These are phyloP conservation scores for Drosophila mimica DNA, from an alignment of 2,888 invertebrate genomes.

Conservation along the genomic window DNA sequence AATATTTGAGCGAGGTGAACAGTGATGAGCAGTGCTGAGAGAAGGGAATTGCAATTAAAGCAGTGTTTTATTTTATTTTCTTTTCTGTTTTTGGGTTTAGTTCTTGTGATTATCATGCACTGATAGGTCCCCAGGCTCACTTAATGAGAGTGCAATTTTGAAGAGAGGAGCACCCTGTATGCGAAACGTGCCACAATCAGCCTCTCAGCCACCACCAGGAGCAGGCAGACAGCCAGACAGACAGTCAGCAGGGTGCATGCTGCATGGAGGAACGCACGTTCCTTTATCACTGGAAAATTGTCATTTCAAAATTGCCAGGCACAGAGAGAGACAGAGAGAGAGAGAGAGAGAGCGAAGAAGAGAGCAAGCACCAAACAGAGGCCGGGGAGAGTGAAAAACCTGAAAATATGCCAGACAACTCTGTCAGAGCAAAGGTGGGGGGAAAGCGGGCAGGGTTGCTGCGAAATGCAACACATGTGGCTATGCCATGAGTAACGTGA, in stretches of 20 bases:
- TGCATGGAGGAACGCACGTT: slow-evolving; percentile 48
- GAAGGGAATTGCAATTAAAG: slow-evolving; percentile 73
- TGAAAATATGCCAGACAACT: slow-evolving; percentile 62
- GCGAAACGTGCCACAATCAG: slow-evolving; percentile 51
- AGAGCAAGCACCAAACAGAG: neutral
- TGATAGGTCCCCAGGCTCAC: slow-evolving; percentile 43
- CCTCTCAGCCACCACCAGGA: slow-evolving; percentile 41
- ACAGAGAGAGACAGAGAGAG: slow-evolving; percentile 6
- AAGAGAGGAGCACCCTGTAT: slow-evolving; percentile 57
- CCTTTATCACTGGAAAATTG: slow-evolving; percentile 42
- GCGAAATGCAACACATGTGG: slow-evolving; percentile 75
- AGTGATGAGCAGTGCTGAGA: slow-evolving; percentile 34
- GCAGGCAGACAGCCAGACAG: slow-evolving; percentile 1
- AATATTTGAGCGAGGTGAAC: slow-evolving; percentile 30
- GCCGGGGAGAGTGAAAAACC: slow-evolving; percentile 51
- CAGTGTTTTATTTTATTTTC: slow-evolving; percentile 15
- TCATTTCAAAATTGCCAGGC: slow-evolving; percentile 34
- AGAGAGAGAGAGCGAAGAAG: slow-evolving; percentile 10
- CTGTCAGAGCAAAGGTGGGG: slow-evolving; percentile 27
- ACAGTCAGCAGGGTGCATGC: slow-evolving; percentile 66
- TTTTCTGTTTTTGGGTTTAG: slow-evolving; percentile 24
- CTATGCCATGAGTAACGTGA: slow-evolving; percentile 29
- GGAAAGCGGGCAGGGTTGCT: slow-evolving; percentile 7
- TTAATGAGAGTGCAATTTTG: slow-evolving; percentile 45
- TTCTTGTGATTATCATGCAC: slow-evolving; percentile 57